Base-by-base conservation (phyloP, 2,797 vertebrate species). In the Spatula clypeata region DNA sequence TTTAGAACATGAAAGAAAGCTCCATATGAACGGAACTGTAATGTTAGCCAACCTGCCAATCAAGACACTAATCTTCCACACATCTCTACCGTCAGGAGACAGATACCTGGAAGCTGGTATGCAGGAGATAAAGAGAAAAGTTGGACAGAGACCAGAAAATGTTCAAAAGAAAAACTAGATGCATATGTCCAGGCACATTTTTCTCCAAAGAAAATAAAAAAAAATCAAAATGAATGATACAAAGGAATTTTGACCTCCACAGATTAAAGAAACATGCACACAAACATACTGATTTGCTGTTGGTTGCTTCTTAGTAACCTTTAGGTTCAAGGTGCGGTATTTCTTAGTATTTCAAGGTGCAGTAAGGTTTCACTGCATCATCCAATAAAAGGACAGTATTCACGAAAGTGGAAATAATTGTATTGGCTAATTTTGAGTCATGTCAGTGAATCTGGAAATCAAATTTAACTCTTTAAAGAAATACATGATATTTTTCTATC, bases 11-110 rank as follows among this genome's bases (percentile, higher is more conserved):
- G 86, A 97, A 97, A 79, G 71, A 91, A 95, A 94, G 92, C 94
- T 98, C 96, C 95, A 94, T 82, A 96, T 95, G 95, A 96, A 95
- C 65, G 94, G 86, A 97, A 92, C 67, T 90, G 72, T 96, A 97
- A 97, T 96, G 88, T 92, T 97, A 97, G 94, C 95, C 97, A 96
- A 97, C 97, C 98, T 98, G 98, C 95, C 98, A 99, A 97, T 99
- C 98, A 98, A 97, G 74, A 91, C 85, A 82, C 94, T 97, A 98
- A 98, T 98, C 97, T 97, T 97, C 88, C 98, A 95, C 97, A 98
- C 98, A 99, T 99, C 98, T 98, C 98, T 97, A 93, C 98, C 75
- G 90, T 98, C 98, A 98, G 98, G 98, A 93, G 97, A 98, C 98
- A 98, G 98, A 98, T 97, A 98, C 97, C 97, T 98, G 96, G 97